Evolutionary conservation across 2,888 invertebrate species (phyloP).

Genomic region (Xylota segnis): DNA sequence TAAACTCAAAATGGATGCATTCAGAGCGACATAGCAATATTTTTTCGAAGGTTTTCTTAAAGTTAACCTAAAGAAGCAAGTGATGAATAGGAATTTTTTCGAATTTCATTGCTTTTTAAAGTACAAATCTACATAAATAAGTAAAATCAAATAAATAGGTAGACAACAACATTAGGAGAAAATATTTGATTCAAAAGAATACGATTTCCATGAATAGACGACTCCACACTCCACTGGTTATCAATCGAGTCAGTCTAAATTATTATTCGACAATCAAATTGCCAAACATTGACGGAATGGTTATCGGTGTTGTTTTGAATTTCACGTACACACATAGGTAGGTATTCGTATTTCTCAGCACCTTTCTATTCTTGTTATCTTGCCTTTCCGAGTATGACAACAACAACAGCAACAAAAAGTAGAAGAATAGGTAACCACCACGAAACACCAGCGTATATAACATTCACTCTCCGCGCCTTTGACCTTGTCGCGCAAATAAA

Average conservation of each 20-base stretch:
- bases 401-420: neutral
- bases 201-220: slow-evolving; percentile 23
- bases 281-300: slow-evolving; percentile 40
- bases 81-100: too few relatives aligned
- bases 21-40: too few relatives aligned
- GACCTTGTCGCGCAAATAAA: slow-evolving; percentile 69
- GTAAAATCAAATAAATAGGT: neutral
- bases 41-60: too few relatives aligned
- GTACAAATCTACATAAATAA: too few relatives aligned
- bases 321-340: slow-evolving; percentile 6
- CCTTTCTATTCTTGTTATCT: slow-evolving; percentile 29
- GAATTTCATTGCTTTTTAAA: too few relatives aligned
- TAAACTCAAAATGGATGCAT: too few relatives aligned
- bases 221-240: slow-evolving; percentile 22
- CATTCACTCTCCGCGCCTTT: slow-evolving; percentile 33
- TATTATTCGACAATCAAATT: slow-evolving; percentile 62
- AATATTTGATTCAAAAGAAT: neutral
- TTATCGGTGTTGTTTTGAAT: slow-evolving; percentile 13
- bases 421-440: neutral
- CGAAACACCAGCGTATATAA: slow-evolving; percentile 10
- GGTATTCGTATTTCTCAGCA: neutral
- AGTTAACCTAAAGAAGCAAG: too few relatives aligned
- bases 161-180: neutral
- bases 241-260: slow-evolving; percentile 39
- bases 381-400: neutral